Conservation (phyloP, 2,113 vertebrate genomes). For the Galeopterus variegatus region DNA sequence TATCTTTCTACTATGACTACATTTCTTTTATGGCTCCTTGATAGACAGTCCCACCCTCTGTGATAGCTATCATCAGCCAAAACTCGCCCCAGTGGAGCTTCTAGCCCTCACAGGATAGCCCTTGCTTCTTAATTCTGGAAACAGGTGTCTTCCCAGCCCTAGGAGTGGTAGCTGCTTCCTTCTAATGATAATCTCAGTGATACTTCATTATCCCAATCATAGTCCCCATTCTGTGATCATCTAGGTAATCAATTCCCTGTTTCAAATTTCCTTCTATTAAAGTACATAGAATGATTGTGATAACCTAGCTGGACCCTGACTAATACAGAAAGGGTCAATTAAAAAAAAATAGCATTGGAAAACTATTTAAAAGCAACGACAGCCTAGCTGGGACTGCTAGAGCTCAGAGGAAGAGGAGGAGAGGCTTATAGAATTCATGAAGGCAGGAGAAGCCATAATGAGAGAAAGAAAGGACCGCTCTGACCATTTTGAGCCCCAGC, state of each 20-base stretch:
- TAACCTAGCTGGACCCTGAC: not conserved
- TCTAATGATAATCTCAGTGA: not conserved
- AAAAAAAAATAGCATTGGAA: not conserved
- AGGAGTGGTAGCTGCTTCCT: not conserved
- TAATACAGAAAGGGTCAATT: not conserved
- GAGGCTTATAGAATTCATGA: no score
- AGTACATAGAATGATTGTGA: not conserved
- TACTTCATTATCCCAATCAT: not conserved
- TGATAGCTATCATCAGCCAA: not conserved
- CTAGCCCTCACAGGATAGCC: not conserved
- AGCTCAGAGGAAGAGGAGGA: no score
- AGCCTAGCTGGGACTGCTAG: no score
- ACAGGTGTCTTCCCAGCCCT: no score
- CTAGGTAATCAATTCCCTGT: not conserved
- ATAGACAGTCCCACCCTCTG: not conserved
- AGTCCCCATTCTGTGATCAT: not conserved
- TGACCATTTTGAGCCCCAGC: no score
- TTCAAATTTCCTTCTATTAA: not conserved
- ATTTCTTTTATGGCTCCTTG: not conserved
- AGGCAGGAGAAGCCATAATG: no score
- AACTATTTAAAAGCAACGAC: no score
- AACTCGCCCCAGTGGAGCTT: not conserved
- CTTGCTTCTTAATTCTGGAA: not conserved
- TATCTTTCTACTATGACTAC: not conserved
- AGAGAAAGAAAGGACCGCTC: no score